Base-by-base conservation (phyloP, 2,797 vertebrate species). In the Rhabdophis nuchalis region DNA sequence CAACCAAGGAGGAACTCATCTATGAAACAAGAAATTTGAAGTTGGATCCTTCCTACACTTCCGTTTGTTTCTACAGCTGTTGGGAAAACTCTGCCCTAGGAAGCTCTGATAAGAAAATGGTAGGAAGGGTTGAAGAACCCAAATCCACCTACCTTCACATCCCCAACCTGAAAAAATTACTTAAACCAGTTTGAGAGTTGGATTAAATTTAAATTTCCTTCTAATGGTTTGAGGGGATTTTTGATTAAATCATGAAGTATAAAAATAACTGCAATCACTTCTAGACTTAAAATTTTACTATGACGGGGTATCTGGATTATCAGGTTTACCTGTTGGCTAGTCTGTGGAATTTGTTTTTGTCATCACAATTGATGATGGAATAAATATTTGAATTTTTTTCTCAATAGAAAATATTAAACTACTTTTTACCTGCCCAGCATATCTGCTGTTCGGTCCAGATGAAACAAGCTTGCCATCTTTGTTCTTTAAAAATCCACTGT, bases 371-470 rank as follows among this genome's bases (percentile, higher is more conserved):
- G 4, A 82, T 41, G 36, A 41, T 16, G 85, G 8, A 72, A 41
- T 0, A 16, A 90, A 85, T 0, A 13, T 52, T 25, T 36, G 27
- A 4, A 10, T 2, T 8, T 41, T 57, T 68, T 54, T 36, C 10
- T 7, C 18, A 86, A 18, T 1, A 8, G 85, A 64, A 85, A 57
- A 27, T 54, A 13, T 57, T 82, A 93, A 90, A n/a, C 2, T 86
- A 36, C 12, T 20, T 16, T 4, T 95, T 97, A 98, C 97, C 97
- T 98, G 97, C 91, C 98, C 97, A 25, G 97, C 97, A 0, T 98
- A 98, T 90, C 97, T 97, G 29, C 98, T 97, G 1, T 96, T 97
- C 0, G 96, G 95, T 86, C 98, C 98, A 91, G 98, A 97, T 2
- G 98, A 95, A 82, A 98, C 85, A 4, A 97, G 97, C 14, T 97